Percentiles rank a stretch among this genome's conserved stretches.
These are phyloP conservation scores for Polyommatus icarus DNA, from an alignment of 2,888 invertebrate genomes.

Conservation along the genomic window DNA sequence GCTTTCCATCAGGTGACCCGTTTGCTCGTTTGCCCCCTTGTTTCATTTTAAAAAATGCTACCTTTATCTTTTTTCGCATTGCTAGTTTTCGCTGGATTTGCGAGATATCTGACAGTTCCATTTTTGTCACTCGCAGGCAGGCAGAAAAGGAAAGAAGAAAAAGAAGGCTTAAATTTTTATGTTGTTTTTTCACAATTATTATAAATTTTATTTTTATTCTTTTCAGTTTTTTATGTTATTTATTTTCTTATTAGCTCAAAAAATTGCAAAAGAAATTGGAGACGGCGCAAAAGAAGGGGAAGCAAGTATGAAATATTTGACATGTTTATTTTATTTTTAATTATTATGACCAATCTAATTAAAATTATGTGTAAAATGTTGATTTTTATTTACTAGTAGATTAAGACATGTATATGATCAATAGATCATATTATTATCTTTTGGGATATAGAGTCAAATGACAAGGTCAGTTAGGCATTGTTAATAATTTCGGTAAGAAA, in stretches of 20 bases:
- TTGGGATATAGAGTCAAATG: too few species aligned
- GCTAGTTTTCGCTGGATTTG: neutral
- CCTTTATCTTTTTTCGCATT: too few species aligned
- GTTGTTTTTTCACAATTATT: neutral
- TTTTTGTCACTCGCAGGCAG: constrained; percentile 58
- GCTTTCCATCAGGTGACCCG: too few species aligned
- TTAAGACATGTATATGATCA: neutral
- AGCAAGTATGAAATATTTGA: constrained; percentile 11
- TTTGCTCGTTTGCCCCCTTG: too few species aligned
- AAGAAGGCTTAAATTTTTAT: constrained; percentile 58
- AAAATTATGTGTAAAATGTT: neutral
- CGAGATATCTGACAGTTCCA: neutral
- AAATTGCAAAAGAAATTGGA: constrained; percentile 61
- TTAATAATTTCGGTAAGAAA: too few species aligned
- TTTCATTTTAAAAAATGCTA: too few species aligned
- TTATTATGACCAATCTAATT: neutral
- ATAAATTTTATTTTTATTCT: constrained; percentile 32
- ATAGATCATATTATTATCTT: too few species aligned
- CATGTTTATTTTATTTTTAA: constrained; percentile 23
- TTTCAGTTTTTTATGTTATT: constrained; percentile 44
- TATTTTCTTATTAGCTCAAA: constrained; percentile 50
- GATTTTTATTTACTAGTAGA: neutral
- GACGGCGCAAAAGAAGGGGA: constrained; percentile 47
- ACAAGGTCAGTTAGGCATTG: too few species aligned
- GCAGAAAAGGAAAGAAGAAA: constrained; percentile 71